phyloP scores from a whole-genome alignment of 2,888 invertebrate species.

The Sphinx pinastri region DNA sequence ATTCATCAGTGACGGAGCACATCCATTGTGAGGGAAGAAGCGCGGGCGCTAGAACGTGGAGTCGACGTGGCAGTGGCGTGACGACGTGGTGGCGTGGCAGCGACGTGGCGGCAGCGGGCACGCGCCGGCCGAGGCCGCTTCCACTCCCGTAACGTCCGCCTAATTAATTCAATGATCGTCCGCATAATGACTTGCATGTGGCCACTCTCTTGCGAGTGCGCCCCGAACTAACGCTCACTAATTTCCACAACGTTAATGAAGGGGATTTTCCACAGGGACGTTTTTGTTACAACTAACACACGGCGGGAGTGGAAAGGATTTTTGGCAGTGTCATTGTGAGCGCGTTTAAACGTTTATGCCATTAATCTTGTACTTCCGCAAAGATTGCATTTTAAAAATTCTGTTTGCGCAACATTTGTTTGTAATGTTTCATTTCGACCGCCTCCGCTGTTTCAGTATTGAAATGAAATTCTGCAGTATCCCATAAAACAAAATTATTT shows the following conservation, averaged over 20 bases:
- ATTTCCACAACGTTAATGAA: conserved; percentile 74
- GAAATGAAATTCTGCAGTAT: conserved; percentile 49
- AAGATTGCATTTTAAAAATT: conserved; percentile 80
- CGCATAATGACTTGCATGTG: conserved; percentile 81
- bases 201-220: conserved; percentile 61
- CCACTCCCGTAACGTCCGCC: conserved; percentile 60
- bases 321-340: conserved; percentile 72
- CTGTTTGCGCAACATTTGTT: conserved; percentile 68
- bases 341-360: conserved; percentile 68
- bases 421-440: conserved; percentile 63
- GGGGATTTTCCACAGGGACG: conserved; percentile 65
- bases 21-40: conserved; percentile 41
- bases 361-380: conserved; percentile 74
- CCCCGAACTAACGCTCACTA: conserved; percentile 73
- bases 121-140: conserved; percentile 50
- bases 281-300: conserved; percentile 68
- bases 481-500: conserved; percentile 49
- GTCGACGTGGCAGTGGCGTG: background rate
- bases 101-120: conserved; percentile 16
- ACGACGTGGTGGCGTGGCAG: background rate
- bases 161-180: conserved; percentile 83
- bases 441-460: conserved; percentile 45
- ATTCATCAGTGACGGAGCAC: conserved; percentile 39
- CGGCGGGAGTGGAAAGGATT: conserved; percentile 55
- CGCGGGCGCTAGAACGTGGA: conserved; percentile 32